Evolutionary conservation across 2,888 invertebrate species (phyloP), one percentile per base, ranked within the genome.

Genomic region (Dilophus febrilis): DNA sequence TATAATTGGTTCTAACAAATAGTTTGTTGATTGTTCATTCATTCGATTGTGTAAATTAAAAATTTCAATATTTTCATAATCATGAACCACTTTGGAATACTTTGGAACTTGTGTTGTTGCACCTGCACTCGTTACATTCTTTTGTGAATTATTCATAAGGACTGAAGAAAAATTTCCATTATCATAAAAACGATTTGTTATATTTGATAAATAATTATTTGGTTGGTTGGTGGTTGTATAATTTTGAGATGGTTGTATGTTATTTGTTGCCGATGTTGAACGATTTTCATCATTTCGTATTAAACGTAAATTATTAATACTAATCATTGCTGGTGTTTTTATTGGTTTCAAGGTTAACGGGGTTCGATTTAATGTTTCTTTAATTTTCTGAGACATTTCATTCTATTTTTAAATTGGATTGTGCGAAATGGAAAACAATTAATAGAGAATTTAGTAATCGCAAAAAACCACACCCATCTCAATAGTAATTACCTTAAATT

Each of bases 341-440:
- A 71, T 67, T 2, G 73, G 71, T 48, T 72, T 68, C 44, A 80
- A 67, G 45, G 73, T 70, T 2, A 87, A 62, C 0, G 91, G 91
- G 0, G 82, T 83, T 47, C 77, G 71, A 19, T 71, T 69, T 32
- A 87, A 61, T 1, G 84, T 78, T 36, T 70, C 69, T 44, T 74
- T 65, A 11, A 90, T 79, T 61, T 81, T 78, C 39, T 71, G 68
- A 22, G 70, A 67, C 36, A 91, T 77, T 57, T 77, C 78, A 40
- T 77, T 74, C 72, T 82, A 66, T n/a, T n/a, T n/a, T n/a, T n/a
- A n/a, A n/a, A n/a, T n/a, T n/a, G n/a, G n/a, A n/a, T n/a, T n/a
- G n/a, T n/a, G n/a, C n/a, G n/a, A n/a, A n/a, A n/a, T n/a, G n/a
- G n/a, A n/a, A n/a, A n/a, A n/a, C n/a, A n/a, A n/a, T n/a, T n/a